Evolutionary conservation across 2,888 invertebrate genomes (phyloP), one percentile per base, ranked within the genome.

Genomic region (Chymomyza fuscimana): DNA sequence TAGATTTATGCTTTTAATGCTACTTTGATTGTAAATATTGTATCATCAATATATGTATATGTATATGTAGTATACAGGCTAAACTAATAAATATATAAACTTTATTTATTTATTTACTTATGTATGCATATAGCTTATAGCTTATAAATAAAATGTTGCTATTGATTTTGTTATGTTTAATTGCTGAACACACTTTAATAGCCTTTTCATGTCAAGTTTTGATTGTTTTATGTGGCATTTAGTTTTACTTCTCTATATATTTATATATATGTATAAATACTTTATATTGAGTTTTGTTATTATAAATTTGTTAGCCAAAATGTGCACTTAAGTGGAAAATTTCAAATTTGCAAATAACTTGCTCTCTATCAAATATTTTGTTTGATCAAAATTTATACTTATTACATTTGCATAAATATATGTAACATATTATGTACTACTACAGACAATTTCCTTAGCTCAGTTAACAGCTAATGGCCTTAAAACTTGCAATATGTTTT

Each of bases 21-120:
- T 72, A 73, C 67, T 74, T 70, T 78, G 68, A 79, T 74, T 78
- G 70, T 77, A 77, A 68, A 77, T 79, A 67, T 75, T 46, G 32
- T 32, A 25, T 25, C 25, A 25, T 36, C 36, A 73, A 72, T 25
- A 3, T 25, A 72, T 78, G 62, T 80, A 25, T 25, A 4, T 25
- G 4, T 25, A 25, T 76, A 69, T 61, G 66, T 78, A 66, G 82
- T 80, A 84, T 86, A 73, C 74, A 84, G 84, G 67, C 50, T 69
- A 63, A 65, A 65, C 70, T 80, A 78, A 81, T 79, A 79, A 78
- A 77, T 83, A 73, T 73, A 51, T 32, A 67, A 12, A 56, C 19
- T 36, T 9, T 36, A 46, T 19, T 50, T 63, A 19, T 65, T 52
- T 61, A 46, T 64, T 40, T 36, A 61, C 68, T 15, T 65, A 32